Evolutionary conservation across 35 echinoderm and acorn worm genomes (phyloP).

Genomic region (Ophiothrix spiculata): DNA sequence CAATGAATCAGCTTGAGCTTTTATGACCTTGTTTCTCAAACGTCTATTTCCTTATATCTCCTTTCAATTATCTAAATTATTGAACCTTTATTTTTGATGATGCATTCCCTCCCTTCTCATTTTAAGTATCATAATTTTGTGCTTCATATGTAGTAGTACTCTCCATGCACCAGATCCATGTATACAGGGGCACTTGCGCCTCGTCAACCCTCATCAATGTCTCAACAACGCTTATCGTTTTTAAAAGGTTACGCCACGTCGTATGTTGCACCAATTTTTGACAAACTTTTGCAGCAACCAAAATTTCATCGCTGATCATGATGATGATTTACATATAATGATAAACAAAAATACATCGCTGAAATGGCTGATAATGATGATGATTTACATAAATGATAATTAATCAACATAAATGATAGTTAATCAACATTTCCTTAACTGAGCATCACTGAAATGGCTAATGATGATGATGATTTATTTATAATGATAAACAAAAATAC

Average conservation of each 20-base stretch:
- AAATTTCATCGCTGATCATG: too few species aligned
- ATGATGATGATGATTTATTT: neutral
- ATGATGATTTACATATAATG: too few species aligned
- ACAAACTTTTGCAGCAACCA: neutral
- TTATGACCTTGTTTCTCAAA: too few species aligned
- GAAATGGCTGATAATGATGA: conserved; percentile 4
- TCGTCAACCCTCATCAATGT: neutral
- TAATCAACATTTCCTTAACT: neutral
- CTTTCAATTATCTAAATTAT: too few species aligned
- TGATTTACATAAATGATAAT: neutral
- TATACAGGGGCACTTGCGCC: neutral
- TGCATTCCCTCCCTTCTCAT: neutral
- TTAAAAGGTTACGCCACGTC: neutral
- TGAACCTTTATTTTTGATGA: too few species aligned
- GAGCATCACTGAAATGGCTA: neutral
- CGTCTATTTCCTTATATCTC: too few species aligned
- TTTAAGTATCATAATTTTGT: too few species aligned
- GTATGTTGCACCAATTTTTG: neutral
- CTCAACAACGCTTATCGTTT: neutral
- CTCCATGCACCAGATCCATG: neutral
- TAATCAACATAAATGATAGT: too few species aligned
- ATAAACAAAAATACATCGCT: too few species aligned
- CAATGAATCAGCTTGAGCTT: neutral
- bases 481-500: too few species aligned
- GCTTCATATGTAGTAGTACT: conserved; percentile 3